A percentile compares a stretch with the other conserved stretches of the same genome.
phyloP scores from a whole-genome alignment of 2,888 invertebrate genomes.

The Hecatera dysodea region DNA sequence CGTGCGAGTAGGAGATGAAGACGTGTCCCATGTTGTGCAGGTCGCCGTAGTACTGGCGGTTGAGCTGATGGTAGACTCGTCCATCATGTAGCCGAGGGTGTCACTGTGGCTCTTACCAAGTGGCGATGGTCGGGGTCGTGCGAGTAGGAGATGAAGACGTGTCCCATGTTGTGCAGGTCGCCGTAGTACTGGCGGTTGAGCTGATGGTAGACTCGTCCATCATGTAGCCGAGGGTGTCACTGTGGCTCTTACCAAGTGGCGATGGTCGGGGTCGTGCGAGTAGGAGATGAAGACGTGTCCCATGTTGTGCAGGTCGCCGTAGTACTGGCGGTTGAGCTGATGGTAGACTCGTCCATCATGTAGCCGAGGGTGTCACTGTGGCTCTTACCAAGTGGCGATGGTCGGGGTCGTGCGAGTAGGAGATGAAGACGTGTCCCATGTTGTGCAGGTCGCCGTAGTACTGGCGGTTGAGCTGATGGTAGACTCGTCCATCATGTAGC shows the following conservation, averaged over 20 bases:
- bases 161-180: constrained; percentile 96
- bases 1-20: constrained; percentile 94
- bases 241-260: constrained; percentile 88
- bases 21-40: constrained; percentile 96
- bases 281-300: constrained; percentile 95
- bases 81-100: constrained; percentile 94
- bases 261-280: constrained; percentile 95
- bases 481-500: constrained; percentile 95
- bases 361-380: constrained; percentile 93
- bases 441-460: constrained; percentile 96
- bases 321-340: constrained; percentile 93
- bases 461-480: constrained; percentile 93
- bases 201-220: constrained; percentile 94
- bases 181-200: constrained; percentile 92
- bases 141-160: constrained; percentile 93
- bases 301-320: constrained; percentile 96
- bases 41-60: constrained; percentile 93
- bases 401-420: constrained; percentile 95
- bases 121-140: constrained; percentile 96
- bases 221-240: constrained; percentile 94
- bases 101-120: constrained; percentile 88
- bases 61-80: constrained; percentile 93
- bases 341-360: constrained; percentile 93
- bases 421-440: constrained; percentile 94
- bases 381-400: constrained; percentile 91